Base-by-base conservation (phyloP, 2,888 invertebrate species). In the Helobdella robusta region DNA sequence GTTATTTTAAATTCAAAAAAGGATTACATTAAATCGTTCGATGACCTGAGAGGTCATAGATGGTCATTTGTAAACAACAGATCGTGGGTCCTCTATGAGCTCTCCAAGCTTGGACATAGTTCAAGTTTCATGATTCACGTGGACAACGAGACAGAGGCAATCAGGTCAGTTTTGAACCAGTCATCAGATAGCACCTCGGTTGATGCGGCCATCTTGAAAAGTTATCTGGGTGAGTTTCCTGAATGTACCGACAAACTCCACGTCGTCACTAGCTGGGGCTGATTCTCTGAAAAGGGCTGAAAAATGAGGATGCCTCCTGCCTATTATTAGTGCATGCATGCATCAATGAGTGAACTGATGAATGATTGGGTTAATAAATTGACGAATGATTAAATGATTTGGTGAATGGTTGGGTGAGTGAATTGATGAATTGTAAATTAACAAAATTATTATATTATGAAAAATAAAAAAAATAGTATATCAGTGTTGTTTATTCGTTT, bases 131-230 rank as follows among this genome's bases (percentile, higher is more conserved):
- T 69, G 34, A 62, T 65, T n/a, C 48, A 68, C 50, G 62, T n/a
- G n/a, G 56, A 3, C 1, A 25, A 25, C 18, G 30, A 56, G 15
- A 56, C 30, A 28, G 32, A 56, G 18, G 56, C 28, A 2, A 83
- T 85, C 65, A 82, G 84, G 75, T 84, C 84, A 84, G 84, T 86
- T 25, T 74, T 84, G 67, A 80, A 83, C 44, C 84, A 84, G 73
- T 83, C 83, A 74, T 84, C 83, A 15, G 85, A 85, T 67, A 84
- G 84, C 76, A 84, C 85, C n/a, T 83, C 85, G 40, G 83, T 86
- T 56, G 85, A 85, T 75, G 84, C 85, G 20, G 84, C 83, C 52
- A 83, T 84, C 35, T 79, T 85, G 11, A 74, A 82, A 5, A 82
- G 82, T 70, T 82, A 83, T 66, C 83, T 83, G 72, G 82, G 82